Base-by-base conservation (phyloP, 2,888 invertebrate species). In the Nemotelus nigrinus region DNA sequence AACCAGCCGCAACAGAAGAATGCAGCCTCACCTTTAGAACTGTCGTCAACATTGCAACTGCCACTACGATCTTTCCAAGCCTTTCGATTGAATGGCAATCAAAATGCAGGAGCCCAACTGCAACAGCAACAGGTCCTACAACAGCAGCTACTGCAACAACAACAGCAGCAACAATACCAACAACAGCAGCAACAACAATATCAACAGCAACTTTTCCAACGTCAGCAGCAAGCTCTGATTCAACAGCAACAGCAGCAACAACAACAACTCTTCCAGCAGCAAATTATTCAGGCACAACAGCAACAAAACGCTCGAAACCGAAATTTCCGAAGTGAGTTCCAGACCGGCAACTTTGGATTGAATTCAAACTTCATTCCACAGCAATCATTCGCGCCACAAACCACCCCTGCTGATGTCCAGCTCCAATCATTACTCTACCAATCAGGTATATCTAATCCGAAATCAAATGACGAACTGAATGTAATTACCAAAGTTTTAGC, bases 401-500 rank as follows among this genome's bases (percentile, higher is more conserved):
- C 80, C 85, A 84, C 50, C 88, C 63, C 60, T 63, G 48, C 63
- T 39, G 84, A 76, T 86, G 80, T 88, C 50, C 92, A 93, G 82
- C 88, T 93, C 67, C 92, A 92, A 82, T 90, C 91, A 81, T 86
- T 93, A 64, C 85, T 93, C 39, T 89, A 89, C 71, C 91, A 92
- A 84, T 91, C 92, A 70, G 93, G 93, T 53, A 88, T 93, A 86
- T 47, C 89, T 90, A 81, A 88, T 88, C 80, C 90, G n/a, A 77
- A 77, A 77, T 68, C 67, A 60, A 67, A 91, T 77, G 94, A 94
- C 84, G 94, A 95, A 86, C 88, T 95, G 72, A 94, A 93, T 84
- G 93, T 95, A 82, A 93, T 95, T 53, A 92, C 93, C 65, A 94
- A 94, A 88, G 93, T 95, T 79, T 87, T 95, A 82, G 93, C 94